Evolutionary conservation across 2,888 invertebrate genomes (phyloP), one percentile per base, ranked within the genome.

Genomic region (Synergus gifuensis): DNA sequence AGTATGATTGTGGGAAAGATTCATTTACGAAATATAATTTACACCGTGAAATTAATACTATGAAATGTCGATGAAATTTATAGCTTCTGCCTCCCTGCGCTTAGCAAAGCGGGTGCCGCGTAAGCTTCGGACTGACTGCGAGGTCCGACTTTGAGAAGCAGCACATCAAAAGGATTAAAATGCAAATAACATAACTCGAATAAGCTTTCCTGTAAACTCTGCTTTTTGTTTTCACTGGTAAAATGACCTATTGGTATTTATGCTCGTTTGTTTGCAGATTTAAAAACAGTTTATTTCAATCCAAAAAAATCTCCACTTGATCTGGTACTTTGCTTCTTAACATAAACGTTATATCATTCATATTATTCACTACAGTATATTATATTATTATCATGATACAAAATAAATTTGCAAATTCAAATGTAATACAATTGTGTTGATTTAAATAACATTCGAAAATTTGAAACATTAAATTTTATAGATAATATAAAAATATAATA

Each of bases 141-240:
- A 83, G 84, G 84, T 86, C 82, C 85, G 81, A 86, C 86, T 87
- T 87, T 87, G 85, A 84, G 84, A 82, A 85, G 85, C 78, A 87
- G 85, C 79, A 88, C 89, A 89, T 89, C 89, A 89, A 89, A 88
- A 87, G 89, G 89, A 88, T 86, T 86, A 87, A 84, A 83, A 85
- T 84, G 83, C 85, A 82, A 84, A 86, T 81, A 84, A 82, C 84
- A 84, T 80, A 82, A 54, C 73, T 73, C 73, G 73, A n/a, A 73
- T 73, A 79, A 78, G 63, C 58, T 78, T 73, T 49, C 58, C 40
- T 78, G 69, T 79, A 73, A 82, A 80, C 77, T 79, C 78, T 44
- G 44, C 16, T 18, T 79, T 66, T 79, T 66, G 69, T 49, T 73
- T 73, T 73, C 54, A n/a, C 73, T 54, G 16, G 9, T 28, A 1